These are phyloP conservation scores for Callithrix jacchus DNA, from an alignment of 2,113 vertebrate genomes.

Conservation along the genomic window DNA sequence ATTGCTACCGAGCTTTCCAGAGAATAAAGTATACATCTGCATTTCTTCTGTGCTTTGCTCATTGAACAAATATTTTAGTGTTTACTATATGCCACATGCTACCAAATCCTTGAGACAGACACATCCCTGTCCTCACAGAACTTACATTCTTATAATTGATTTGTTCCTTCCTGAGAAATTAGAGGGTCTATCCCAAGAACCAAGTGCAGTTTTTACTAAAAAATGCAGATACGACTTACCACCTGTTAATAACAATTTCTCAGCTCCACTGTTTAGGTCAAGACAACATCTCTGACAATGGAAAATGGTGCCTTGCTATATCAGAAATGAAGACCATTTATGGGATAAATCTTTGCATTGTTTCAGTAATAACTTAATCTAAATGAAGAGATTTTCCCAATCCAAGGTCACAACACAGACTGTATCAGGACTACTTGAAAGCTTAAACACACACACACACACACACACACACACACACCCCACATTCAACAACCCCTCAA, in stretches of 20 bases:
- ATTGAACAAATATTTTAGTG: conserved; percentile 8
- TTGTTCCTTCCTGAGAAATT: not conserved
- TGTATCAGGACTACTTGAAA: not conserved
- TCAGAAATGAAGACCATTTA: conserved; percentile 5
- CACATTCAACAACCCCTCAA: not conserved
- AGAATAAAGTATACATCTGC: not conserved
- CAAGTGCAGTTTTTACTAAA: conserved; percentile 8
- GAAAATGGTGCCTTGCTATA: not conserved
- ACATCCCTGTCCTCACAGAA: not conserved
- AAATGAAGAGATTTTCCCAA: not conserved
- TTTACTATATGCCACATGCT: not conserved
- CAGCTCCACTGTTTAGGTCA: not conserved
- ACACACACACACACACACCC: not conserved
- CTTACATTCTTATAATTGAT: not conserved
- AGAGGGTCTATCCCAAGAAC: not conserved
- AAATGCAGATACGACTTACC: not conserved
- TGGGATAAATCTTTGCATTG: not conserved
- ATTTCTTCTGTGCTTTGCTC: not conserved
- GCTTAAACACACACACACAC: not conserved
- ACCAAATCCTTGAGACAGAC: conserved; percentile 11
- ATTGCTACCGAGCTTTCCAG: not conserved
- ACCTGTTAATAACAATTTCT: not conserved
- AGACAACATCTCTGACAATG: not conserved
- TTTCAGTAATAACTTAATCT: conserved; percentile 6
- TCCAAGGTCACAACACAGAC: not conserved